Evolutionary conservation across 2,888 invertebrate genomes (phyloP), one percentile per base, ranked within the genome.

Genomic region (Pammene aurita): DNA sequence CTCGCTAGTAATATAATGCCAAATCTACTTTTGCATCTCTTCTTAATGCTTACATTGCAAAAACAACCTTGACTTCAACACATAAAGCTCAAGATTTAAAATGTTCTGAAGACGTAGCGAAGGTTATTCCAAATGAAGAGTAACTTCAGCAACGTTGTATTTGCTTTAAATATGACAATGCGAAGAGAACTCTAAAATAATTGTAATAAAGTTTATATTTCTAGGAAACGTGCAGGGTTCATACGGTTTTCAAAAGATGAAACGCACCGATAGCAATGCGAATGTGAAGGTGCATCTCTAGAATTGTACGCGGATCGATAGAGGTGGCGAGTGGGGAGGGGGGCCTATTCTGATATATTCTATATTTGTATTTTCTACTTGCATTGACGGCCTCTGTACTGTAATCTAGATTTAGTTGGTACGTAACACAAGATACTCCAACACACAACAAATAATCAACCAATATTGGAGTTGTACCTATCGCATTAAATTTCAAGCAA

Each of bases 261-360:
- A 41, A 62, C 52, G 50, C 61, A 48, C 50, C 41, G n/a, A n/a
- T n/a, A n/a, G n/a, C n/a, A 50, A 52, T 62, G 18, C 18, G 38
- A 52, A 16, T 52, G 41, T 41, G 38, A 18, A 50, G 50, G 26
- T 52, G 62, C 62, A 52, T 52, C 50, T 52, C 10, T 50, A 13
- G 61, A n/a, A n/a, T n/a, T 38, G 46, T 35, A 18, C 41, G 41
- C 18, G 18, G 62, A 62, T 62, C 62, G 62, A 62, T 62, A 62
- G 16, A 7, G 16, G 11, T n/a, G 13, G 41, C 5, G n/a, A 14
- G 18, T 26, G 18, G 18, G 41, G 41, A 62, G 38, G 50, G 35
- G 50, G 9, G n/a, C 14, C 10, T 41, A 50, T 62, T 52, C 41
- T 62, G 38, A 11, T n/a, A 16, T 4, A 6, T 34, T 46, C 6